Base-by-base conservation (phyloP, 2,797 vertebrate genomes). In the Poeciliopsis infans region DNA sequence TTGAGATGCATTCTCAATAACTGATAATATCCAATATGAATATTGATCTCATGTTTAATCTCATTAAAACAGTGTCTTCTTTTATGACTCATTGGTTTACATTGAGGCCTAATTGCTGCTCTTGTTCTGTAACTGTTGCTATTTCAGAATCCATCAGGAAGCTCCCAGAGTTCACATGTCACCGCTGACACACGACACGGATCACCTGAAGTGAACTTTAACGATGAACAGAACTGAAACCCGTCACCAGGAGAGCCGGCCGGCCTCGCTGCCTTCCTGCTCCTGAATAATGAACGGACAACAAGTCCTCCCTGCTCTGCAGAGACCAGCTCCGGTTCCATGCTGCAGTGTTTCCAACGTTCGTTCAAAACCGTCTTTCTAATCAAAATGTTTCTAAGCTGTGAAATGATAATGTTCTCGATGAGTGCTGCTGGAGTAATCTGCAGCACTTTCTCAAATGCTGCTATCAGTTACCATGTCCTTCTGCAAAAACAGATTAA, bases 241-340 rank as follows among this genome's bases (percentile, higher is more conserved):
- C 87, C 72, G 57, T 81, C 84, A 77, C 72, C 83, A 68, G 68
- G 80, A 77, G 33, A 45, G 49, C 77, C 47, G 61, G 68, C 74
- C 82, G 61, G 68, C 74, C 82, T 79, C 84, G 83, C 79, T 68
- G 79, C 75, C 61, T 76, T 46, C 7, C 84, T 64, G 83, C 85
- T 88, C 68, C 41, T 90, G 55, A 84, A 90, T 91, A 83, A 94
- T 90, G 83, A 81, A 92, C 87, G 25, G 87, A 86, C 90, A 83
- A 81, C 90, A 82, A 53, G 36, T 72, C 16, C 76, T 7, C 31
- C 72, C 61, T 46, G 47, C 73, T 77, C 68, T 16, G 4, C 51
- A 49, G 39, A 5, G 68, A 43, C 20, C 51, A 0, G 16, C 23
- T 47, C 47, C 53, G 46, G 41, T 45, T 61, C 7, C 18, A 41